Evolutionary conservation across 1,140 invertebrate genomes (phyloP).

Genomic region (Teleogryllus occipitalis): DNA sequence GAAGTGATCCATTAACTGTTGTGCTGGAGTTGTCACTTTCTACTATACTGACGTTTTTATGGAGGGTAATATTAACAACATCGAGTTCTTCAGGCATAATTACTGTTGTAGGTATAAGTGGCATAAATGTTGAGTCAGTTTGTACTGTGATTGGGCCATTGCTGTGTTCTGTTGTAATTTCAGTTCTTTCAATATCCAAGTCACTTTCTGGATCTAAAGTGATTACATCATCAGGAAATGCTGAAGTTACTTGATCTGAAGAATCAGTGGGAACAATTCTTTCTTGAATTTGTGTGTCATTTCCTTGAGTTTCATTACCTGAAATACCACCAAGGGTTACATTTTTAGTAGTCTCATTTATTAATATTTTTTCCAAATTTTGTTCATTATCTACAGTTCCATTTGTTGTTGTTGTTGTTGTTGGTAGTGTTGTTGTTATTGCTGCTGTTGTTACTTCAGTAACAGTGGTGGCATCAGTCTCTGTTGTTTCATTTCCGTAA

Average conservation of each 20-base stretch:
- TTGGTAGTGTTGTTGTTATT: slow-evolving; percentile 2
- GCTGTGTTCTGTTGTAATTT: slow-evolving; percentile 13
- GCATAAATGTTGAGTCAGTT: slow-evolving; percentile 24
- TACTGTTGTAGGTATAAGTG: slow-evolving; percentile 28
- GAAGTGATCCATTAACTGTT: slow-evolving; percentile 11
- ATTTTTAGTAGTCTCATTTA: not conserved
- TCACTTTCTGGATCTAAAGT: not conserved
- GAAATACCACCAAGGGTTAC: not conserved
- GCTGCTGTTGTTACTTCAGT: not conserved
- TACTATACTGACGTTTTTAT: slow-evolving; percentile 33
- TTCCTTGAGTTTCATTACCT: not conserved
- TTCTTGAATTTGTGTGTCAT: slow-evolving; percentile 10
- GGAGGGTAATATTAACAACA: slow-evolving; percentile 38
- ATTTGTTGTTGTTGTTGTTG: slow-evolving; percentile 19
- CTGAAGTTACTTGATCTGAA: not conserved
- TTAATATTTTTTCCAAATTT: slow-evolving; percentile 11
- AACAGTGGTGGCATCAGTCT: not conserved
- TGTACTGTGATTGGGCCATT: slow-evolving; percentile 22
- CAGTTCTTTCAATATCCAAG: not conserved
- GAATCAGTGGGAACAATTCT: not conserved
- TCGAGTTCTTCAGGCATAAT: slow-evolving; percentile 35
- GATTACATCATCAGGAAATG: not conserved
- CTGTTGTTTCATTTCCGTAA: slow-evolving; percentile 2
- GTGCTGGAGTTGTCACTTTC: slow-evolving; percentile 13
- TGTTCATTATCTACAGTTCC: slow-evolving; percentile 19